phyloP scores from a whole-genome alignment of 2,797 vertebrate species.

The Neosalanx taihuensis region DNA sequence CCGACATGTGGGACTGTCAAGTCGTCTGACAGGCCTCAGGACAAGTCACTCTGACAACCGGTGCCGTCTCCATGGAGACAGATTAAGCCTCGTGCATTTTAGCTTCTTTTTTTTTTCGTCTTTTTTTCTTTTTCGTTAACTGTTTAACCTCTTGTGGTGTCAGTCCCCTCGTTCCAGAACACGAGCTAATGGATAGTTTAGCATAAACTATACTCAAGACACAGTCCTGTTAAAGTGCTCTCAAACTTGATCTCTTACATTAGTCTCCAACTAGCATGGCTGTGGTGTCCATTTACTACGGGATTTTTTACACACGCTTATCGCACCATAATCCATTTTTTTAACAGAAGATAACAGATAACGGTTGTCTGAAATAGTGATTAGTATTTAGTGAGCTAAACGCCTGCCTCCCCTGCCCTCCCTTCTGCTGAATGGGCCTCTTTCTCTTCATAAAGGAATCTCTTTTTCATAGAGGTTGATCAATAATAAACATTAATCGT shows the following conservation, averaged over 20 bases:
- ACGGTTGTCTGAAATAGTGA: slow-evolving; percentile 56
- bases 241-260: not conserved
- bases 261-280: not conserved
- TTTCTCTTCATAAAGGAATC: slow-evolving; percentile 74
- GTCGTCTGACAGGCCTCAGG: slow-evolving; percentile 74
- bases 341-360: slow-evolving; percentile 23
- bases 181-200: slow-evolving; percentile 48
- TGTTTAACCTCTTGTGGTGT: slow-evolving; percentile 66
- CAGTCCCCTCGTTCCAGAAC: slow-evolving; percentile 60
- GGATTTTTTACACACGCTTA: not conserved
- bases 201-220: slow-evolving; percentile 26
- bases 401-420: slow-evolving; percentile 40
- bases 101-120: slow-evolving; percentile 69
- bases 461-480: slow-evolving; percentile 77
- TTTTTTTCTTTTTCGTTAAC: slow-evolving; percentile 65
- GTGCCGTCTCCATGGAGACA: slow-evolving; percentile 65
- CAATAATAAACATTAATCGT: slow-evolving; percentile 80
- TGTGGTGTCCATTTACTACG: not conserved
- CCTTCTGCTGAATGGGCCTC: slow-evolving; percentile 57
- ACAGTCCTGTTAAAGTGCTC: not conserved
- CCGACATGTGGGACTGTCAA: slow-evolving; percentile 74
- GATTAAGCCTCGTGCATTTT: slow-evolving; percentile 75
- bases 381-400: slow-evolving; percentile 73
- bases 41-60: slow-evolving; percentile 80
- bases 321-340: not conserved